Evolutionary conservation across 1,140 invertebrate species (phyloP).

Genomic region (Drosophila tsacasi): DNA sequence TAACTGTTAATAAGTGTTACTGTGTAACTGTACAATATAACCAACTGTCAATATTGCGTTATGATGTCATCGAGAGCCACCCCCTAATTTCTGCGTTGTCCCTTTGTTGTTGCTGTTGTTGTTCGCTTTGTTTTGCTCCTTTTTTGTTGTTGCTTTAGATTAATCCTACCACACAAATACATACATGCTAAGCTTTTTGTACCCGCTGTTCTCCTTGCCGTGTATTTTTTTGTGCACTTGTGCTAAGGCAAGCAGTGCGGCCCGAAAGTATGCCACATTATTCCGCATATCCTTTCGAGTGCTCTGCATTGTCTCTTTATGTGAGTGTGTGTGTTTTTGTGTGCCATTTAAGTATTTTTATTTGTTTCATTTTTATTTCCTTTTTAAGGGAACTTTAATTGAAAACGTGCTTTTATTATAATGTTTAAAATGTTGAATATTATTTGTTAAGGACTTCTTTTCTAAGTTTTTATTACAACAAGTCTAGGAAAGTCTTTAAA

Average conservation of each 20-base stretch:
- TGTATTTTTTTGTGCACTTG: constrained; percentile 17
- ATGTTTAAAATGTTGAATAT: neutral
- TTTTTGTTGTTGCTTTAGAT: constrained; percentile 21
- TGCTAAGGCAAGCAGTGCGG: constrained; percentile 34
- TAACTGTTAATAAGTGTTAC: constrained; percentile 35
- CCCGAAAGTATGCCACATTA: constrained; percentile 57
- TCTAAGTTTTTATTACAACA: neutral
- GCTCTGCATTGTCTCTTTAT: constrained; percentile 36
- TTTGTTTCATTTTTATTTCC: neutral
- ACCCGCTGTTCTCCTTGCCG: constrained; percentile 5
- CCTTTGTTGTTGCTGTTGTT: constrained; percentile 7
- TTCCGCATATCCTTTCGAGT: constrained; percentile 50
- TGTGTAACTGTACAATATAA: constrained; percentile 40
- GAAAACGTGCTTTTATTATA: neutral
- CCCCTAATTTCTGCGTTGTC: constrained; percentile 11
- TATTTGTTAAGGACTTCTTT: neutral
- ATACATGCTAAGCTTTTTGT: constrained; percentile 33
- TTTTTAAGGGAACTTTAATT: neutral
- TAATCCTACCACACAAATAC: constrained; percentile 39
- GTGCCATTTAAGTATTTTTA: constrained; percentile 1
- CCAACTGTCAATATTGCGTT: constrained; percentile 51
- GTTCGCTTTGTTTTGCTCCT: constrained; percentile 27
- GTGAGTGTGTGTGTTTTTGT: neutral
- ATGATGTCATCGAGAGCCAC: constrained; percentile 64
- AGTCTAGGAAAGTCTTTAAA: too few relatives aligned